Percentiles rank a stretch among this genome's conserved stretches.
These are phyloP conservation scores for Scrobipalpa atriplicella DNA, from an alignment of 2,888 invertebrate genomes.

Conservation along the genomic window DNA sequence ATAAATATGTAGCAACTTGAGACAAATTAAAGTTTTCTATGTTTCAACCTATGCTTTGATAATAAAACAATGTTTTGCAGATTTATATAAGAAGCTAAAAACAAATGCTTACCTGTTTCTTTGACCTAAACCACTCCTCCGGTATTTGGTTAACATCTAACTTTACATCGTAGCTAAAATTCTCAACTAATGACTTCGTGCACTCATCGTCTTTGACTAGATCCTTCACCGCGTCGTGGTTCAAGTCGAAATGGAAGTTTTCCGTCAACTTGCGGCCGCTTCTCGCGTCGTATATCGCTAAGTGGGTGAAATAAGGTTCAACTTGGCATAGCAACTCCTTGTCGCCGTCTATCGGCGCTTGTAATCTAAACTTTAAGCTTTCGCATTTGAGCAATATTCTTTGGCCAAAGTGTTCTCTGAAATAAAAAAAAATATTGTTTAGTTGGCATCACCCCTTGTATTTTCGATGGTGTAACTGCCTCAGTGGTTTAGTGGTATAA, in stretches of 20 bases:
- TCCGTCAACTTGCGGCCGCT: constrained; percentile 95
- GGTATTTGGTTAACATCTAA: constrained; percentile 87
- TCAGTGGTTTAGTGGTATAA: background rate
- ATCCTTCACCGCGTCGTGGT: constrained; percentile 87
- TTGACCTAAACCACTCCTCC: constrained; percentile 88
- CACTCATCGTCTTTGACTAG: constrained; percentile 77
- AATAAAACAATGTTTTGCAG: background rate
- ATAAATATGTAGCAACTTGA: too few species aligned
- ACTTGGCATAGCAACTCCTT: constrained; percentile 91
- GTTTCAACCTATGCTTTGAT: too few species aligned
- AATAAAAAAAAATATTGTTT: background rate
- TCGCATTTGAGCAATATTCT: constrained; percentile 92
- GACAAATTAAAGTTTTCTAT: too few species aligned
- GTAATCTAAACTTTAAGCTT: constrained; percentile 91
- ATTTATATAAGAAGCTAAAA: background rate
- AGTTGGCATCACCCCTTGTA: background rate
- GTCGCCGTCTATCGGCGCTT: constrained; percentile 90
- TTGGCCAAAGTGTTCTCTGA: constrained; percentile 93
- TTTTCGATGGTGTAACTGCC: too few species aligned
- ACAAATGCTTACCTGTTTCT: constrained; percentile 84
- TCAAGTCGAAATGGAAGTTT: constrained; percentile 95
- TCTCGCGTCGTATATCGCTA: constrained; percentile 95
- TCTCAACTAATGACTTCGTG: constrained; percentile 77
- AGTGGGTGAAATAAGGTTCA: constrained; percentile 96
- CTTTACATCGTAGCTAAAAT: constrained; percentile 80